These are phyloP conservation scores for Oryzias curvinotus DNA, from an alignment of 2,113 vertebrate genomes.

Conservation along the genomic window DNA sequence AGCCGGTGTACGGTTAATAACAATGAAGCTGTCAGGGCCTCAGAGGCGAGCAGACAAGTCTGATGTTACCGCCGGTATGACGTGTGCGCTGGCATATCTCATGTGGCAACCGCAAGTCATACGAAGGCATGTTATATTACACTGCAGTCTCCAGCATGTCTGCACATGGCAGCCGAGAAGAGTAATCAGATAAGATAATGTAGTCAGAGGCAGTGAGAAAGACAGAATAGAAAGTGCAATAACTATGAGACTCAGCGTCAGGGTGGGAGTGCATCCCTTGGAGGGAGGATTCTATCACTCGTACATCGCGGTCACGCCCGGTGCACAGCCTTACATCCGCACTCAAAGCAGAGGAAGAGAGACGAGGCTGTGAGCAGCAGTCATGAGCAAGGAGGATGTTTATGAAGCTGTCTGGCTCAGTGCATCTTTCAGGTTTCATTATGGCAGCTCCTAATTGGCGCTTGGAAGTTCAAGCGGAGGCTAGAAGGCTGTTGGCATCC, in stretches of 20 bases:
- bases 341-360: conserved; percentile 30
- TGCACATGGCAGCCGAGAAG: conserved; percentile 54
- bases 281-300: conserved; percentile 51
- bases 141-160: conserved; percentile 74
- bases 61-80: conserved; percentile 67
- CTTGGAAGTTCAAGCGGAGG: conserved; percentile 66
- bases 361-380: conserved; percentile 36
- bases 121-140: conserved; percentile 74
- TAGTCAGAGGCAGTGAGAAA: conserved; percentile 45
- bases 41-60: conserved; percentile 57
- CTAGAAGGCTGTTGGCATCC: conserved; percentile 58
- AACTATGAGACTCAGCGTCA: conserved; percentile 56
- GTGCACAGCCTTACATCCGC: conserved; percentile 31
- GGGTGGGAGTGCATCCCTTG: conserved; percentile 50
- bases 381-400: conserved; percentile 57
- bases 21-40: conserved; percentile 65
- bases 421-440: conserved; percentile 68
- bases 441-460: conserved; percentile 71
- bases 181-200: conserved; percentile 78
- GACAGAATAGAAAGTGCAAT: conserved; percentile 48
- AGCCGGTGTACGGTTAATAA: conserved; percentile 56
- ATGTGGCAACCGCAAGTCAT: conserved; percentile 76
- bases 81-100: conserved; percentile 70
- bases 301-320: conserved; percentile 36
- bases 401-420: conserved; percentile 59